These are phyloP conservation scores for Aphrophora alni DNA, from an alignment of 2,888 invertebrate genomes.

Conservation along the genomic window DNA sequence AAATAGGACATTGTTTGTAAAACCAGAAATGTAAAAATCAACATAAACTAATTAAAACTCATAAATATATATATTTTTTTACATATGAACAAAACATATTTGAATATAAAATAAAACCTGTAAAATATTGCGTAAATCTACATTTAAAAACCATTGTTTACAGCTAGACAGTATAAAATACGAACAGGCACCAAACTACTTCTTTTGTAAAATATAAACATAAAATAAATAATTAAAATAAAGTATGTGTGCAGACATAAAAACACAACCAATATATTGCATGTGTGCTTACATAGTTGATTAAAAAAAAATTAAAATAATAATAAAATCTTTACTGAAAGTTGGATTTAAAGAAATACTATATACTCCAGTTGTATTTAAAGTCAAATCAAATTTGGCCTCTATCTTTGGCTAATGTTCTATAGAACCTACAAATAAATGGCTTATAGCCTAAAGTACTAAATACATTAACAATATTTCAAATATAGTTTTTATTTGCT, in stretches of 20 bases:
- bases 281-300: background rate
- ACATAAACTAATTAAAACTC: background rate
- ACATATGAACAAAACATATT: background rate
- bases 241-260: background rate
- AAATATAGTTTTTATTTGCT: background rate
- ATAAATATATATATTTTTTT: background rate
- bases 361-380: background rate
- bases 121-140: slow-evolving; percentile 3
- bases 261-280: background rate
- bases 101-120: background rate
- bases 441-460: slow-evolving; percentile 1
- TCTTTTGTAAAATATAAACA: background rate
- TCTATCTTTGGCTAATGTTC: slow-evolving; percentile 2
- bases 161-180: background rate
- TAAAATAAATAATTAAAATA: background rate
- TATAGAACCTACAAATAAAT: background rate
- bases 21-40: background rate
- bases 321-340: background rate
- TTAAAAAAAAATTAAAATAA: background rate
- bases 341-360: background rate
- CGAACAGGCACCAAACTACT: background rate
- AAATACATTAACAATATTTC: slow-evolving; percentile 6
- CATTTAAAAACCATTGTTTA: background rate
- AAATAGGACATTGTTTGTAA: background rate
- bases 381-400: slow-evolving; percentile 4